A percentile compares a stretch with the other conserved stretches of the same genome.
Conservation (phyloP, 2,797 vertebrate species). For the Galagoides demidoff region DNA sequence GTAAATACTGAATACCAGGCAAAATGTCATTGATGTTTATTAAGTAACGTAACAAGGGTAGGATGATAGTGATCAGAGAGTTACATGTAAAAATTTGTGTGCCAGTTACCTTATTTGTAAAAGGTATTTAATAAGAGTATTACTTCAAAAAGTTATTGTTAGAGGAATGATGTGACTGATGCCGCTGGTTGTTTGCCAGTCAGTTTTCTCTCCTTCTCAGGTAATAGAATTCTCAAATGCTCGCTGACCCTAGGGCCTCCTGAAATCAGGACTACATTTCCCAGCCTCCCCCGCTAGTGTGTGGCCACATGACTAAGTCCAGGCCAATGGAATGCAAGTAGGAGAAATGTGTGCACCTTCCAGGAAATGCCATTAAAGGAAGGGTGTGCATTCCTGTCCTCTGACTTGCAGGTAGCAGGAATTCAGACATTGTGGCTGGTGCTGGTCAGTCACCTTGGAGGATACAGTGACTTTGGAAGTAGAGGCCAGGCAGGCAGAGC, state of each 20-base stretch:
- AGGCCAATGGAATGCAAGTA: not conserved
- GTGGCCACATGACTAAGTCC: not conserved
- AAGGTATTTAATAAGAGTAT: constrained; percentile 11
- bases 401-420: not conserved
- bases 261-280: constrained; percentile 41
- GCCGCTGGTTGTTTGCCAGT: not conserved
- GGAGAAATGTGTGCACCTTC: not conserved
- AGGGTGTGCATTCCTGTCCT: not conserved
- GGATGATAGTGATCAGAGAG: constrained; percentile 37
- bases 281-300: not conserved
- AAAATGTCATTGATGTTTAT: not conserved
- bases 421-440: not conserved
- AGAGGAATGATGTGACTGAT: not conserved
- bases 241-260: not conserved
- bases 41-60: constrained; percentile 49
- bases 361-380: not conserved
- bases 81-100: not conserved
- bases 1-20: constrained; percentile 2
- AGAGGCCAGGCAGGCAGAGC: not conserved
- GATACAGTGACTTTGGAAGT: not conserved
- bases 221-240: not conserved
- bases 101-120: not conserved
- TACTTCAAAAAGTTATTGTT: not conserved
- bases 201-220: not conserved
- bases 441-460: not conserved